Base-by-base conservation (phyloP, 2,797 vertebrate species). In the Petrocephalus sullivani region DNA sequence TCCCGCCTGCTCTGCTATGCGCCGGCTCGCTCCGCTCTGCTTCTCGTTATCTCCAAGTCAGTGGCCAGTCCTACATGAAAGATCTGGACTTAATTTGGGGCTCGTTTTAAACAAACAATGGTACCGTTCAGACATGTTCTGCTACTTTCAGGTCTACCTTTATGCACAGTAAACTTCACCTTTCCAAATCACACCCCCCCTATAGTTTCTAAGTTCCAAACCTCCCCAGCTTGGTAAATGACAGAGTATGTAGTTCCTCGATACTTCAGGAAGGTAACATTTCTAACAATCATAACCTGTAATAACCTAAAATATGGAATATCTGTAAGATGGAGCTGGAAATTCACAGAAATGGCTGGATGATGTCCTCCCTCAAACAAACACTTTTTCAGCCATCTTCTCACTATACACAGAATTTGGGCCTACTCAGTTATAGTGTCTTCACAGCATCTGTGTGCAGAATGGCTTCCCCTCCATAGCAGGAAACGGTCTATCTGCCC, bases 51-150 rank as follows among this genome's bases (percentile, higher is more conserved):
- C 82, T 54, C 82, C 10, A 28, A 23, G 41, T 84, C 51, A 84
- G 82, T 53, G 82, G n/a, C 21, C 51, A 23, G 54, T 84, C 46
- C 82, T 84, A 54, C 82, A 84, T 84, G 46, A 53, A 84, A 54
- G 46, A 16, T 84, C 82, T 84, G 82, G 82, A 14, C 46, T 84
- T 54, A 51, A 84, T 84, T 84, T 84, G 49, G 51, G 51, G 46
- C 46, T 84, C n/a, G 9, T 84, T 84, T 84, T 54, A 84, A 84
- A 54, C 82, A 84, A 53, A 84, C 82, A 84, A 84, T 54, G 82
- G 46, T 84, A 54, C n/a, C 10, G 82, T 54, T 53, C 46, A 53
- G 46, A 84, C 82, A 84, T 84, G 51, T 23, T 54, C 82, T 2
- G 5, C 82, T 53, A 84, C n/a, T 53, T 84, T 84, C 9, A 28